Base-by-base conservation (phyloP, 92 coral and sea anemone species). In the Epizoanthus scotinus region DNA sequence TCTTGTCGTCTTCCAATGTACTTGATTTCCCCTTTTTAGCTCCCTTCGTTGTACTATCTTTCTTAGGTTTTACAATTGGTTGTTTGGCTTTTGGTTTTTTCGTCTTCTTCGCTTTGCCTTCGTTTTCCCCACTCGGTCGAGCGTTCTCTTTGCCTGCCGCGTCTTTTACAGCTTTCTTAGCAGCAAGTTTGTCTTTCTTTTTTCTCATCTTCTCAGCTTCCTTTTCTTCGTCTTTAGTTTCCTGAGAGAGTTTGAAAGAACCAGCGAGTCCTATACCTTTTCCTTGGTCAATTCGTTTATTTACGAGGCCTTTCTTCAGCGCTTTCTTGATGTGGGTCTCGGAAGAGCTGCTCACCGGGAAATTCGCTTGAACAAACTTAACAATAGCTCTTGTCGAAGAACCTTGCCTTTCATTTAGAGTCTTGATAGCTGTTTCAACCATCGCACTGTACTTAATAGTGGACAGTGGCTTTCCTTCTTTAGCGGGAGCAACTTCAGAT, bases 241-340 rank as follows among this genome's bases (percentile, higher is more conserved):
- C 82, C 68, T 83, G 91, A 8, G 99, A 91, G 49, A 95, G 71
- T 36, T 87, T 86, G 63, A 93, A 95, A 9, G 92, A 91, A 2
- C 99, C 99, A 55, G 91, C 81, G 9, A 91, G 94, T 50, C 99
- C 99, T 7, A 71, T 77, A 1, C 99, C 99, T 60, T 91, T 89
- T 40, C 93, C 92, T 66, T 92, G 94, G 18, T 89, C 84, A 34
- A 95, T 73, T 28, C 97, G 81, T 53, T 90, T 93, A 15, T 52
- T 70, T 5, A 53, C 67, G 47, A 93, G 84, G 8, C 94, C 87
- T 83, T 91, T 93, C 71, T 67, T 82, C 62, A 95, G 40, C 3
- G 99, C 98, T 59, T 87, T 67, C 75, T 89, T 91, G 47, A 89
- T 78, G 53, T 73, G 88, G 52, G 70, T 84, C 10, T 85, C 89